Evolutionary conservation across 1,140 invertebrate genomes (phyloP).

Genomic region (Atopsyche davidsoni): DNA sequence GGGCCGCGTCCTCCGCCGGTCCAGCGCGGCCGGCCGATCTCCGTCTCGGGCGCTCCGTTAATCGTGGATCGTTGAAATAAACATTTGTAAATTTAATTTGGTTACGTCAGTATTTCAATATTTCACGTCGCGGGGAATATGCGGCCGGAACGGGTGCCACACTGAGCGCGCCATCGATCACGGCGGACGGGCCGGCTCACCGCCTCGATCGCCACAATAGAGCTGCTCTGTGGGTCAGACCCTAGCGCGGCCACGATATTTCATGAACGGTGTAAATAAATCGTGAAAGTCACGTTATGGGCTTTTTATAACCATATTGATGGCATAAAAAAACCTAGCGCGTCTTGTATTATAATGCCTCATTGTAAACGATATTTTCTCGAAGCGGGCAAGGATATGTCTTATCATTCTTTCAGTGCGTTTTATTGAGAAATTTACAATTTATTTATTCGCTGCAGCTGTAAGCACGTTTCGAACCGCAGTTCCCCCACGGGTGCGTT

Average conservation of each 20-base stretch:
- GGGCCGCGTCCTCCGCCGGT: background rate
- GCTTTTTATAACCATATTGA: background rate
- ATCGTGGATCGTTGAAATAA: background rate
- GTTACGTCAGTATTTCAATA: constrained; percentile 9
- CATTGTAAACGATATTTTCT: no score
- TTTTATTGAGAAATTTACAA: no score
- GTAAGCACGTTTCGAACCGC: no score
- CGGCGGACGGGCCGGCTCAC: background rate
- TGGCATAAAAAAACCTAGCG: constrained; percentile 6
- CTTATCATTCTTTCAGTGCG: no score
- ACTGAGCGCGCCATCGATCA: background rate
- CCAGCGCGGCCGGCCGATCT: background rate
- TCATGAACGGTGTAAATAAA: background rate
- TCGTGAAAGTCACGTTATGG: background rate
- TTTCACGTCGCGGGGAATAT: constrained; percentile 4
- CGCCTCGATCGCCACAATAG: background rate
- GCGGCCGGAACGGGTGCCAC: background rate
- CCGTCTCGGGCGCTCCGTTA: background rate
- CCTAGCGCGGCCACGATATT: background rate
- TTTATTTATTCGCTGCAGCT: no score
- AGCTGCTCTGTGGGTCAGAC: background rate
- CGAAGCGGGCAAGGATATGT: no score
- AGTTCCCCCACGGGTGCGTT: no score
- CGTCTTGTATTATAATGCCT: no score
- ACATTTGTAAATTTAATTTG: constrained; percentile 9